Evolutionary conservation across 2,888 invertebrate species (phyloP).

Genomic region (Caenorhabditis doughertyi): DNA sequence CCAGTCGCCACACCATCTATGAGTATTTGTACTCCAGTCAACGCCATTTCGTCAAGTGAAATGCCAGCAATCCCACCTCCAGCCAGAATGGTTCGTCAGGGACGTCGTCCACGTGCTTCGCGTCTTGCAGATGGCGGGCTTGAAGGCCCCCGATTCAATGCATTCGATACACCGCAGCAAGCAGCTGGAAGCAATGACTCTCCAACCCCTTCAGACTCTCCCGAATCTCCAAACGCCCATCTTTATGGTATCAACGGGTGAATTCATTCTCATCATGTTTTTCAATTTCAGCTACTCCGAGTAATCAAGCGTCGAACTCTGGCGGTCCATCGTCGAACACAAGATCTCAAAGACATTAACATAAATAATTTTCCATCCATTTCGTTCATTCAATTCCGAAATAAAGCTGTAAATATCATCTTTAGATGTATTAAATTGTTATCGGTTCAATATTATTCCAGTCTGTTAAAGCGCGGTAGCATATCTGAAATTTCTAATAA

Average conservation of each 20-base stretch:
- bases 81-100: neutral
- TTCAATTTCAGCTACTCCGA: conserved; percentile 44
- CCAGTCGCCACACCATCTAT: conserved; percentile 23
- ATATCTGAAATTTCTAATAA: neutral
- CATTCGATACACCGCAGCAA: conserved; percentile 50
- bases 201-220: conserved; percentile 49
- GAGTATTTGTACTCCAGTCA: conserved; percentile 48
- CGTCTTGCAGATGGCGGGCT: conserved; percentile 9
- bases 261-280: neutral
- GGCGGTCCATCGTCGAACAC: conserved; percentile 55
- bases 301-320: conserved; percentile 6
- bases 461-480: conserved; percentile 8
- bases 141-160: conserved; percentile 25
- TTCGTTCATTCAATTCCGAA: neutral
- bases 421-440: neutral
- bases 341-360: conserved; percentile 53
- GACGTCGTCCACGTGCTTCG: conserved; percentile 30
- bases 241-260: conserved; percentile 34
- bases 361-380: neutral
- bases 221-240: conserved; percentile 57
- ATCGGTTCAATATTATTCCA: neutral
- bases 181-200: conserved; percentile 9
- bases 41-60: conserved; percentile 1
- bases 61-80: conserved; percentile 5
- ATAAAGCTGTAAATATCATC: conserved; percentile 7